Evolutionary conservation across 2,888 invertebrate species (phyloP), one percentile per base, ranked within the genome.

Genomic region (Tubulanus polymorphus): DNA sequence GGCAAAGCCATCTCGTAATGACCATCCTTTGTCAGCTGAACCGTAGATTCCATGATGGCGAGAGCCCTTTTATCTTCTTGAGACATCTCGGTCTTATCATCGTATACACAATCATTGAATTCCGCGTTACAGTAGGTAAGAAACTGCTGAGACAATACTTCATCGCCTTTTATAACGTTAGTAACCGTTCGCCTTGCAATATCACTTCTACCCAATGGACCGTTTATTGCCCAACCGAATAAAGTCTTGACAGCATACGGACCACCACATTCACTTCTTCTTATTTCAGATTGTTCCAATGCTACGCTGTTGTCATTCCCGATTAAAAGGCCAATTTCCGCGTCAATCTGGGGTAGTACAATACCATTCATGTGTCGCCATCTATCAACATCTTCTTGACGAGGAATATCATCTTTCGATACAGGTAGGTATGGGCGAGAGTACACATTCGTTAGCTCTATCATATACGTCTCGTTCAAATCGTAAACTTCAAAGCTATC

Each of bases 1-100:
- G 50, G 50, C 8, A 50, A 37, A 8, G 15, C 10, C 23, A 50
- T 27, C 41, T 32, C 26, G 35, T 50, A 50, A 18, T 50, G 50
- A 6, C 50, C 50, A 30, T 50, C 50, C 28, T 10, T 25, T 3
- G n/a, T 5, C 41, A 8, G 6, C 8, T 48, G 48, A 18, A 48
- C 3, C 6, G 26, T 27, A 8, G 23, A 25, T 27, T 48, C 48
- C n/a, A 48, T 3, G 25, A 48, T 48, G 3, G 8, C 5, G 26
- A 48, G 23, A 23, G 27, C 23, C 23, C 23, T 23, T 20, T 48
- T 48, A n/a, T 48, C 48, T 20, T 41, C 41, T 23, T 41, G 41
- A 15, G 41, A 41, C 6, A 15, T 3, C 5, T 41, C 20, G 5
- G 41, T 15, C 41, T 6, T 3, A 8, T 15, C 15, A 20, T 5